Evolutionary conservation across 2,113 vertebrate species (phyloP).

Genomic region (Colius striatus): DNA sequence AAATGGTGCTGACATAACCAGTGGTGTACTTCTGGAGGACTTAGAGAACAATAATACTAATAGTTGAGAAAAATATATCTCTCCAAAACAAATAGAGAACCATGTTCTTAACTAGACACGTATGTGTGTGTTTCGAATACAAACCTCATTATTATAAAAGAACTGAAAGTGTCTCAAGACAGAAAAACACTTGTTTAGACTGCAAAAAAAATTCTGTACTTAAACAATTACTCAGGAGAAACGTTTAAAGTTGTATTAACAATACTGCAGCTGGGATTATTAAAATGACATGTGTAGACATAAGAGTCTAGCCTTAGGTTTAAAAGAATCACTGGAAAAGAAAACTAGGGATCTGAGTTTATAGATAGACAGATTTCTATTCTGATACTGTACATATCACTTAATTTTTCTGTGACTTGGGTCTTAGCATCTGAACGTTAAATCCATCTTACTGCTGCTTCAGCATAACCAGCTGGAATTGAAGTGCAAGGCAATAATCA

Average conservation of each 20-base stretch:
- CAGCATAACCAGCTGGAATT: constrained; percentile 1
- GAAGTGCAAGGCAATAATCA: constrained; percentile 40
- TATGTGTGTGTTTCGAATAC: neutral
- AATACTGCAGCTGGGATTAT: neutral
- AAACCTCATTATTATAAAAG: neutral
- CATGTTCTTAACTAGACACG: neutral
- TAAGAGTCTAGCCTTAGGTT: neutral
- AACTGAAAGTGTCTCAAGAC: neutral
- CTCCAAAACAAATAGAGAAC: neutral
- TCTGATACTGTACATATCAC: neutral
- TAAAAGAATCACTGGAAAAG: neutral
- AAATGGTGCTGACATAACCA: neutral
- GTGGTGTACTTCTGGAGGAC: neutral
- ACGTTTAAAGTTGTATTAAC: neutral
- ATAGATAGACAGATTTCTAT: neutral
- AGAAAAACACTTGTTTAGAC: neutral
- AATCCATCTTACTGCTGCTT: constrained; percentile 3
- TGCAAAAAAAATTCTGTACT: neutral
- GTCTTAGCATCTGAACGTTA: neutral
- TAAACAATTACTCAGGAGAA: neutral
- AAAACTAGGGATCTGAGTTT: neutral
- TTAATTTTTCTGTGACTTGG: neutral
- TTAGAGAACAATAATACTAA: neutral
- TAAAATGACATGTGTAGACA: neutral
- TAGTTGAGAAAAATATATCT: neutral